Evolutionary conservation across 2,888 invertebrate species (phyloP).

Genomic region (Tachina lurida): DNA sequence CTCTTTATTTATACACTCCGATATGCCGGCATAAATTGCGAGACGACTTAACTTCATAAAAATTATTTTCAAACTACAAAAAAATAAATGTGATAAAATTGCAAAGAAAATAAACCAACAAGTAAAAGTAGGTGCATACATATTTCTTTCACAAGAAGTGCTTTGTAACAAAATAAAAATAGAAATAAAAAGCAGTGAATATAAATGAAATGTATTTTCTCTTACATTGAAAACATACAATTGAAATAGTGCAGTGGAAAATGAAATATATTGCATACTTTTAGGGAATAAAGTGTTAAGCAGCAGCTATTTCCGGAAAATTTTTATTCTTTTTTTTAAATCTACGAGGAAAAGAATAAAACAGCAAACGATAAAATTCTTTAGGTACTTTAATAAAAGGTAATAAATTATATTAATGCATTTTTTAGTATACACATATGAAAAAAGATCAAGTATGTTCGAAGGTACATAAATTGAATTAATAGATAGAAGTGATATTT

Average conservation of each 20-base stretch:
- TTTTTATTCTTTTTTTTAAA: neutral
- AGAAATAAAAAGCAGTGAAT: neutral
- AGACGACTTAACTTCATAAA: neutral
- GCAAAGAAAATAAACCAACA: neutral
- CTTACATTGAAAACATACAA: constrained; percentile 7
- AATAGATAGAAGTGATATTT: too few species aligned
- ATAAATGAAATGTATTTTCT: neutral
- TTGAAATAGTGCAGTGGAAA: neutral
- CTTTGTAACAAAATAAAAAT: neutral
- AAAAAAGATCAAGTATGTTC: too few species aligned
- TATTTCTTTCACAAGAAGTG: neutral
- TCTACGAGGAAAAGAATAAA: neutral
- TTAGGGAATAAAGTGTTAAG: constrained; percentile 31
- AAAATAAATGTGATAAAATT: neutral
- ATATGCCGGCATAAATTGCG: constrained; percentile 40
- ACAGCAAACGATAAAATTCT: neutral
- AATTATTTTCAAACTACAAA: neutral
- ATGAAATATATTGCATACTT: constrained; percentile 21
- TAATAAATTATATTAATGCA: too few species aligned
- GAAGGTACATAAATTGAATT: too few species aligned
- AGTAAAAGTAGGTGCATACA: neutral
- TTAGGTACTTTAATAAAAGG: too few species aligned
- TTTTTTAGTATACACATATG: too few species aligned
- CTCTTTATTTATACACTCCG: neutral
- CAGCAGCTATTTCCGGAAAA: neutral